Percentiles rank a stretch among this genome's conserved stretches.
Conservation (phyloP, 2,888 invertebrate genomes). For the Eristalinus sepulchralis region DNA sequence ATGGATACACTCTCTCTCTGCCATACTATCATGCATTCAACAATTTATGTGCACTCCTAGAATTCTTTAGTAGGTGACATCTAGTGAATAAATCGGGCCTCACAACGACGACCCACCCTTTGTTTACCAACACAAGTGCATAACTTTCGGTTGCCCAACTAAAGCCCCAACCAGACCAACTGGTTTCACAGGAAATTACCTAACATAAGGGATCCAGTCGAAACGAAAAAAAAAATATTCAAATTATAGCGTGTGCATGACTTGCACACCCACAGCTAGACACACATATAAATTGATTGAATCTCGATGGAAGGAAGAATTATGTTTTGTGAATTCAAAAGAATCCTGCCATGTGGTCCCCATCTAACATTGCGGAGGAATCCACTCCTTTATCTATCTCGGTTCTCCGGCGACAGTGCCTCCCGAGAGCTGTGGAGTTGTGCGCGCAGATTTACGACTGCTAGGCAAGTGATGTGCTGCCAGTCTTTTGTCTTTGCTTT, state of each 20-base stretch:
- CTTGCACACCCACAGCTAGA: not conserved
- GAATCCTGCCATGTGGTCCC: conserved; percentile 21
- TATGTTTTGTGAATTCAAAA: conserved; percentile 69
- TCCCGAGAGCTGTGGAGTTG: conserved; percentile 25
- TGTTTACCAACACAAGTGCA: conserved; percentile 48
- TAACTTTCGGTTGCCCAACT: not conserved
- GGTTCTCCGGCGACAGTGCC: conserved; percentile 32
- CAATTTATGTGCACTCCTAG: conserved; percentile 69
- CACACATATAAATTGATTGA: conserved; percentile 63
- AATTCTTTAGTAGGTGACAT: conserved; percentile 71
- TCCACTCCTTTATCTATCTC: not conserved
- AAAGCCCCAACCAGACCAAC: not conserved
- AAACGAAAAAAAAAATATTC: conserved; percentile 23
- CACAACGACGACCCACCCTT: conserved; percentile 21
- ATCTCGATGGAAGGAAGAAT: conserved; percentile 59
- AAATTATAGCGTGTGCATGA: conserved; percentile 28
- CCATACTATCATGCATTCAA: conserved; percentile 66
- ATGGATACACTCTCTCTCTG: conserved; percentile 58
- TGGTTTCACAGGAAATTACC: conserved; percentile 51
- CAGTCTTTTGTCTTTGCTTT: conserved; percentile 44
- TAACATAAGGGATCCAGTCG: not conserved
- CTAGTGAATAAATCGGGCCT: conserved; percentile 67
- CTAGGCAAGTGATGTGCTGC: conserved; percentile 57
- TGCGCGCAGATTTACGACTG: conserved; percentile 59
- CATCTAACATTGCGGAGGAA: not conserved